phyloP scores from a whole-genome alignment of 2,888 invertebrate genomes.

The Sipha maydis region DNA sequence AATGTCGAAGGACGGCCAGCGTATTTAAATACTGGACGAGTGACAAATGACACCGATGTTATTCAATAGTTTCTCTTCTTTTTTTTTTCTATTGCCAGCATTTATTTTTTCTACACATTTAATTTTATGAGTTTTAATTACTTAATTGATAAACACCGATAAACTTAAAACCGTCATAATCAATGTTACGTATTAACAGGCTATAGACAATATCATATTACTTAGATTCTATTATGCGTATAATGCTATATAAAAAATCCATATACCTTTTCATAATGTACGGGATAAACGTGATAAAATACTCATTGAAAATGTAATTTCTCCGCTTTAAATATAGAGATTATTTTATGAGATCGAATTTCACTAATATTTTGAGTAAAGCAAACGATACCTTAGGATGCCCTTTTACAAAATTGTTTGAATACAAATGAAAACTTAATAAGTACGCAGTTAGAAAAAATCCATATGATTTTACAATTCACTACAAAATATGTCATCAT shows the following conservation, averaged over 20 bases:
- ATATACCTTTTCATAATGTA: neutral
- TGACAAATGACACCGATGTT: neutral
- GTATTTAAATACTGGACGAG: conserved; percentile 15
- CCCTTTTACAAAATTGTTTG: too few species aligned
- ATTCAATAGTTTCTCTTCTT: conserved; percentile 4
- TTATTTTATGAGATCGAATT: too few species aligned
- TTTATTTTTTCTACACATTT: neutral
- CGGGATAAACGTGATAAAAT: neutral
- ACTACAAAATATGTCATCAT: too few species aligned
- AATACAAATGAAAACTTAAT: too few species aligned
- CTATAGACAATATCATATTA: neutral
- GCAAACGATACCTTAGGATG: too few species aligned
- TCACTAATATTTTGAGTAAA: too few species aligned
- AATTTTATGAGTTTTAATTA: neutral
- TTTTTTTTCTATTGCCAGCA: neutral
- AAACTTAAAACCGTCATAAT: neutral
- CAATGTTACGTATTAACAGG: neutral
- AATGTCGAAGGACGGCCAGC: neutral
- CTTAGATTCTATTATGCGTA: neutral
- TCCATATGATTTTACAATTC: too few species aligned
- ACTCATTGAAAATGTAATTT: too few species aligned
- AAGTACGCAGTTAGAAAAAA: too few species aligned
- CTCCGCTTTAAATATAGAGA: too few species aligned
- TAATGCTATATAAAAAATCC: neutral
- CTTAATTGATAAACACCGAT: neutral